Percentiles rank a stretch among this genome's conserved stretches.
Conservation (phyloP, 2,113 vertebrate genomes). For the Lophotis ruficrista region DNA sequence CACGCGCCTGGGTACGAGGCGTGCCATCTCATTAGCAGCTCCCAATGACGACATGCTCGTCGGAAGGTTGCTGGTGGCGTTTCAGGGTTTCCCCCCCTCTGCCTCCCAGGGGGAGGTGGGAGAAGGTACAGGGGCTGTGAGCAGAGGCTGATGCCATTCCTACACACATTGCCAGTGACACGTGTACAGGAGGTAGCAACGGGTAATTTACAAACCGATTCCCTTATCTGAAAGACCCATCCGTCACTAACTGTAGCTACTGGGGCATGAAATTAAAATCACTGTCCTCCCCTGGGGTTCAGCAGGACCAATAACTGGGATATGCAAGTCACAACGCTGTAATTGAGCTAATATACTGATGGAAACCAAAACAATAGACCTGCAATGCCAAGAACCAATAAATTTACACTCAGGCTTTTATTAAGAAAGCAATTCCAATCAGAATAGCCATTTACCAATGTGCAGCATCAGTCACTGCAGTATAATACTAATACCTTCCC, state of each 20-base stretch:
- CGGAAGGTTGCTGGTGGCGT: conserved; percentile 29
- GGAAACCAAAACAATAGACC: conserved; percentile 47
- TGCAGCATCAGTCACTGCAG: not conserved
- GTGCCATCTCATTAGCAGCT: conserved; percentile 51
- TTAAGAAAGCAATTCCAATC: not conserved
- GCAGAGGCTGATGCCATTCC: conserved; percentile 42
- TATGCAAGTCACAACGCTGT: conserved; percentile 51
- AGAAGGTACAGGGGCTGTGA: not conserved
- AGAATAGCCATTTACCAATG: not conserved
- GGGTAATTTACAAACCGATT: conserved; percentile 62
- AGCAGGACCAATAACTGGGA: conserved; percentile 70
- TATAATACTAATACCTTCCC: not conserved
- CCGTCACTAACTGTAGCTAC: conserved; percentile 80
- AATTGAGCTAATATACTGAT: conserved; percentile 80
- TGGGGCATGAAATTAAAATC: conserved; percentile 92
- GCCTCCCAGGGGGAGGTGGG: not conserved
- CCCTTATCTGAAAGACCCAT: conserved; percentile 78
- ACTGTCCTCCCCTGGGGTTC: conserved; percentile 70
- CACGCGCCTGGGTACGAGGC: not conserved
- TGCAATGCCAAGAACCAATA: conserved; percentile 3
- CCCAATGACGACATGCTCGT: conserved; percentile 64
- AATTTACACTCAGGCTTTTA: not conserved
- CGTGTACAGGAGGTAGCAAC: conserved; percentile 21
- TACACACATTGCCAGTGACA: not conserved
- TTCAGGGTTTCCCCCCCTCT: not conserved